phyloP scores from a whole-genome alignment of 1,140 invertebrate genomes.

The Ylistrum balloti region DNA sequence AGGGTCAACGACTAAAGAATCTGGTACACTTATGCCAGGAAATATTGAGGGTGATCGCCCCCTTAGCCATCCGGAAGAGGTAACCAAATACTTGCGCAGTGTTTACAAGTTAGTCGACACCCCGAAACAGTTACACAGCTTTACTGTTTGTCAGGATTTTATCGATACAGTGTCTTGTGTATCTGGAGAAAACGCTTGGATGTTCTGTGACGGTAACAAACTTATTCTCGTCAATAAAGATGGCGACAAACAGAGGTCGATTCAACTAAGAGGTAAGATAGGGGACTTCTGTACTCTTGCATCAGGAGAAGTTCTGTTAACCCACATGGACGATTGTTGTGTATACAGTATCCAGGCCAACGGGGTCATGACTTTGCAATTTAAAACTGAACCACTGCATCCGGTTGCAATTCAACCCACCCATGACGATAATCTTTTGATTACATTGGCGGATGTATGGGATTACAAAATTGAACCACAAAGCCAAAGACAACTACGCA shows the following conservation, averaged over 20 bases:
- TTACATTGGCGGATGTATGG: background rate
- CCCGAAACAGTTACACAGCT: background rate
- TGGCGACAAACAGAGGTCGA: slow-evolving; percentile 5
- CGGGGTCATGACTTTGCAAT: slow-evolving; percentile 26
- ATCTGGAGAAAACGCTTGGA: slow-evolving; percentile 21
- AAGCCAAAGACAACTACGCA: background rate
- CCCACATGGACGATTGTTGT: slow-evolving; percentile 17
- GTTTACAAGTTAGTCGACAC: background rate
- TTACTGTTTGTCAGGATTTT: background rate
- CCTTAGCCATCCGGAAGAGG: background rate
- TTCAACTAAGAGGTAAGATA: slow-evolving; percentile 2
- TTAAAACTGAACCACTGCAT: background rate
- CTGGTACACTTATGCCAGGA: background rate
- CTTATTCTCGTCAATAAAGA: background rate
- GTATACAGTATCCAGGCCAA: background rate
- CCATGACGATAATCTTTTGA: background rate
- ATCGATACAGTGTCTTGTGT: slow-evolving; percentile 26
- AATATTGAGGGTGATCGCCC: slow-evolving; percentile 1
- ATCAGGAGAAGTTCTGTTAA: background rate
- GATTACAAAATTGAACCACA: background rate
- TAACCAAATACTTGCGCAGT: slow-evolving; percentile 2
- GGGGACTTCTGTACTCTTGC: slow-evolving; percentile 23
- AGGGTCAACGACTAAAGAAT: background rate
- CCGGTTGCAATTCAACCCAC: background rate
- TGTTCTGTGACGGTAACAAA: slow-evolving; percentile 5